Evolutionary conservation across 1,140 invertebrate genomes (phyloP).

Genomic region (Aphaenogaster ashmeadi): DNA sequence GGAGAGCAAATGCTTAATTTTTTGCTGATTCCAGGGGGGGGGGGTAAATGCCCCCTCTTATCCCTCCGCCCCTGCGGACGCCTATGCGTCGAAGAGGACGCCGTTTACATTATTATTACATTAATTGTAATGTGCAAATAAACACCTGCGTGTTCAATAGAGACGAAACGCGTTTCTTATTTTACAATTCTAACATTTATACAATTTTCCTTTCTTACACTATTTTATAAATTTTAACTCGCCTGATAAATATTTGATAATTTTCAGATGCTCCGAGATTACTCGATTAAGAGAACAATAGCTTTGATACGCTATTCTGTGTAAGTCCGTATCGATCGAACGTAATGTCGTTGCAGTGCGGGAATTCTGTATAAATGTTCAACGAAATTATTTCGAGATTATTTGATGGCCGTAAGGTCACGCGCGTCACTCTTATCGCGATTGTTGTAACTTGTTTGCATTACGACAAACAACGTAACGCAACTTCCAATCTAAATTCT

Average conservation of each 20-base stretch:
- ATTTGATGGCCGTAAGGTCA: slow-evolving; percentile 22
- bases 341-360: neutral
- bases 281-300: neutral
- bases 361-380: neutral
- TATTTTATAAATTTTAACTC: neutral
- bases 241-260: neutral
- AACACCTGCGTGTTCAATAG: neutral
- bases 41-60: too few relatives aligned
- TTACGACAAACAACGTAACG: neutral
- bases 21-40: too few relatives aligned
- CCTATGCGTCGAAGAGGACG: too few relatives aligned
- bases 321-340: neutral
- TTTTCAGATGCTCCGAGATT: neutral
- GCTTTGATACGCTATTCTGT: neutral
- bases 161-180: neutral
- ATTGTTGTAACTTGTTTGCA: slow-evolving; percentile 47
- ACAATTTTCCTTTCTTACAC: neutral
- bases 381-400: slow-evolving; percentile 32
- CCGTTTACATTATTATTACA: slow-evolving; percentile 1
- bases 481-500: neutral
- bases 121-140: neutral
- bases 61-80: too few relatives aligned
- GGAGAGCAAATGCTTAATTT: too few relatives aligned
- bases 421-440: slow-evolving; percentile 47
- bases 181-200: neutral